Evolutionary conservation across 2,888 invertebrate species (phyloP).

Genomic region (Ophioninae sp.): DNA sequence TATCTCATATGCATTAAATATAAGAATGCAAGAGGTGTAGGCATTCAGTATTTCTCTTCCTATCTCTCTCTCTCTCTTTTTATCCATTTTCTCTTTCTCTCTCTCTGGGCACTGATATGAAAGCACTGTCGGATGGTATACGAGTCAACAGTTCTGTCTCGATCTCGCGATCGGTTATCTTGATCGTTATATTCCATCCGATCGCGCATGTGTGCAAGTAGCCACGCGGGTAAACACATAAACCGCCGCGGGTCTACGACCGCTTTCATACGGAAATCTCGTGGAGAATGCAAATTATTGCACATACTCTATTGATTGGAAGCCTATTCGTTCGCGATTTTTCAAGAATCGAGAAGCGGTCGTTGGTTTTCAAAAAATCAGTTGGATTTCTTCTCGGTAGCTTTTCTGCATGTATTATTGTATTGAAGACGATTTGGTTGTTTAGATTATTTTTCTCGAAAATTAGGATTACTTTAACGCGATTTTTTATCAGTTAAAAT

Average conservation of each 20-base stretch:
- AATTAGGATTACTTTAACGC: too few species aligned
- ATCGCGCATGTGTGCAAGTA: slow-evolving; percentile 39
- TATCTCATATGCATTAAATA: slow-evolving; percentile 77
- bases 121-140: slow-evolving; percentile 79
- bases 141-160: slow-evolving; percentile 68
- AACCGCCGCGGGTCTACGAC: slow-evolving; percentile 64
- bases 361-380: neutral
- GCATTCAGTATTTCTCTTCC: neutral
- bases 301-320: slow-evolving; percentile 36
- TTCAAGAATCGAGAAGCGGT: neutral
- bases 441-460: too few species aligned
- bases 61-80: slow-evolving; percentile 9
- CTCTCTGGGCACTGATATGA: slow-evolving; percentile 76
- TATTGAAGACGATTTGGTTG: too few species aligned
- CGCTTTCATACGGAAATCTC: slow-evolving; percentile 70
- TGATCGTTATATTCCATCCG: slow-evolving; percentile 76
- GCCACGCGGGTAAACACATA: slow-evolving; percentile 18
- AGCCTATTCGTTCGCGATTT: slow-evolving; percentile 34
- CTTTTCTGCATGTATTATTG: too few species aligned
- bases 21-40: slow-evolving; percentile 42
- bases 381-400: too few species aligned
- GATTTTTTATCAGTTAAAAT: too few species aligned
- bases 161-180: slow-evolving; percentile 68
- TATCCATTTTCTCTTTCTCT: neutral
- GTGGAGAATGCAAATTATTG: slow-evolving; percentile 68